Conservation (phyloP, 1,140 invertebrate genomes). For the Caenorhabditis latens region DNA sequence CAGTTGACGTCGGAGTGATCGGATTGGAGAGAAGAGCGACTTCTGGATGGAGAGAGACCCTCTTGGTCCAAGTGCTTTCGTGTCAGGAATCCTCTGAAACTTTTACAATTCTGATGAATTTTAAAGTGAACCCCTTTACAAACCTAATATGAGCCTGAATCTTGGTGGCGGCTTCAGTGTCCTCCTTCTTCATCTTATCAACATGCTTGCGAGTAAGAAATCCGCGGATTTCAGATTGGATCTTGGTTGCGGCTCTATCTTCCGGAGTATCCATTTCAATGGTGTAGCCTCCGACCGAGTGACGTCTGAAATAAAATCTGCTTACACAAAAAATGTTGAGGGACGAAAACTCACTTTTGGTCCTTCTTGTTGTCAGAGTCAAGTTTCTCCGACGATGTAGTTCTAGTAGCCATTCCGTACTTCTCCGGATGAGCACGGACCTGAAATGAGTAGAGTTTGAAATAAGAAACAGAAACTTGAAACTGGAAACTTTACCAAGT, state of each 20-base stretch:
- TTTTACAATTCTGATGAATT: constrained; percentile 57
- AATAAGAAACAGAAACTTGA: neutral
- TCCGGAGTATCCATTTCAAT: constrained; percentile 72
- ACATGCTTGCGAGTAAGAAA: constrained; percentile 73
- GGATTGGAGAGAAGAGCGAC: constrained; percentile 70
- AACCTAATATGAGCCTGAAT: constrained; percentile 76
- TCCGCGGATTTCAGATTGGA: constrained; percentile 76
- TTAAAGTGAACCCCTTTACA: neutral
- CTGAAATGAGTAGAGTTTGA: too few species aligned
- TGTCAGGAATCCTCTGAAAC: constrained; percentile 73
- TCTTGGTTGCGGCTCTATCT: constrained; percentile 76
- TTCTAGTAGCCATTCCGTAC: constrained; percentile 71
- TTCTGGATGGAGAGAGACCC: constrained; percentile 72
- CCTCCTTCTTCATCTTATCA: constrained; percentile 73
- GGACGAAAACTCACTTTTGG: constrained; percentile 74
- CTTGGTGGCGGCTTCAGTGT: constrained; percentile 74
- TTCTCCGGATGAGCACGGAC: constrained; percentile 76
- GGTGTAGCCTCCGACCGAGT: constrained; percentile 75
- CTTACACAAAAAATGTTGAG: neutral
- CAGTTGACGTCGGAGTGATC: constrained; percentile 64
- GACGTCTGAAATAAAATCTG: constrained; percentile 68
- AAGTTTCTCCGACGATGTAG: constrained; percentile 73
- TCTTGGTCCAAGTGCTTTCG: constrained; percentile 74
- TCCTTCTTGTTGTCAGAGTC: constrained; percentile 75
- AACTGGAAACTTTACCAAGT: constrained; percentile 60